A percentile compares a stretch with the other conserved stretches of the same genome.
phyloP scores from a whole-genome alignment of 2,797 vertebrate species.

The Pipistrellus nathusii region DNA sequence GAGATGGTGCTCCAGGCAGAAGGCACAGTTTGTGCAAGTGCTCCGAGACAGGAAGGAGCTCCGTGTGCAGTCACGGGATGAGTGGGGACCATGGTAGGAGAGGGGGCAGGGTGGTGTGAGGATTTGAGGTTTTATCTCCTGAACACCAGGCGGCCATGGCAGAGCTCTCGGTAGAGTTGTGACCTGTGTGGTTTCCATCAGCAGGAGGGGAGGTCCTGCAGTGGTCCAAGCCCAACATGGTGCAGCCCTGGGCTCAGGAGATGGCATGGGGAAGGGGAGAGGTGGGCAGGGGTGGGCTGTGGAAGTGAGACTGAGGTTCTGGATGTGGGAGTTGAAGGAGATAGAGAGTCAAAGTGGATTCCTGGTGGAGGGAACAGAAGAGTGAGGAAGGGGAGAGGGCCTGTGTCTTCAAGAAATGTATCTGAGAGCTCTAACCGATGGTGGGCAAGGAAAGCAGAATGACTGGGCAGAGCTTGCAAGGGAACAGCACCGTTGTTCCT shows the following conservation, averaged over 20 bases:
- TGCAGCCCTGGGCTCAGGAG: neutral
- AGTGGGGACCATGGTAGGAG: neutral
- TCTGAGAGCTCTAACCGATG: neutral
- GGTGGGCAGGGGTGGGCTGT: neutral
- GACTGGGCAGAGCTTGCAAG: neutral
- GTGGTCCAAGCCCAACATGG: neutral
- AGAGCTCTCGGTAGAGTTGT: neutral
- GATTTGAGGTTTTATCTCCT: neutral
- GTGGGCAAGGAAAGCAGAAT: neutral
- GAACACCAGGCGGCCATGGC: neutral
- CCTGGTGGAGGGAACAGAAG: neutral
- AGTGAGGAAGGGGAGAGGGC: neutral
- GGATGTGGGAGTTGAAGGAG: neutral
- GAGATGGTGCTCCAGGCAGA: neutral
- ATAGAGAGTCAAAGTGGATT: neutral
- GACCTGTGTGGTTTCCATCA: neutral
- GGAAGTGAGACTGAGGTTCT: neutral
- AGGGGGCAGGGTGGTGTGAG: fast-evolving
- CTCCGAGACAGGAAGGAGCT: neutral
- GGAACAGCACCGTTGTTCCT: neutral
- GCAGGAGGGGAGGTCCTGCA: neutral
- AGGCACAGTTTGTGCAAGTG: neutral
- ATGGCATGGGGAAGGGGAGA: neutral
- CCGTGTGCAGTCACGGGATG: too few relatives aligned
- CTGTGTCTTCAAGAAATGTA: fast-evolving